Percentiles rank a stretch among this genome's conserved stretches.
Conservation (phyloP, 2,113 vertebrate genomes). For the Macrotus californicus region DNA sequence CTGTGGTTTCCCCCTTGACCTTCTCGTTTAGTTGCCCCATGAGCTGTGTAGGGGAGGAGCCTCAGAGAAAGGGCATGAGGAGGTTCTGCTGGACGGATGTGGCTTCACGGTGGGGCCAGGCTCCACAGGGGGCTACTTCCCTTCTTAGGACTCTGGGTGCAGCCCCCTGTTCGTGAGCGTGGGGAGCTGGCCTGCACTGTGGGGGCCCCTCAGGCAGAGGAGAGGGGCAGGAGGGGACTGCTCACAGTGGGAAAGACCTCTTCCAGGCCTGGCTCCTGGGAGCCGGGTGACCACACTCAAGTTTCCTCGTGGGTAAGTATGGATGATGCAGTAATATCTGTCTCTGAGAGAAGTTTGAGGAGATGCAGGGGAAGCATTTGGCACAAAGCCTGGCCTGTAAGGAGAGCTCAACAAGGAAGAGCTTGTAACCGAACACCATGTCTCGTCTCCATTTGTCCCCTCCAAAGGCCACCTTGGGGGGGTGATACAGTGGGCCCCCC, state of each 20-base stretch:
- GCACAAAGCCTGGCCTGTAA: neutral
- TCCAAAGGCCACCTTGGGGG: neutral
- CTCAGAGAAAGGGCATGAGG: neutral
- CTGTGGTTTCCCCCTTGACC: neutral
- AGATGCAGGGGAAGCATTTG: neutral
- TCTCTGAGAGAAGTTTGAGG: neutral
- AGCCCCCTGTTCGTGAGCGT: accelerated
- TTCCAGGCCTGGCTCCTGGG: neutral
- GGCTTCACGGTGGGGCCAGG: neutral
- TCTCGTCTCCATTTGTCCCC: accelerated
- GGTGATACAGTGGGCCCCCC: accelerated
- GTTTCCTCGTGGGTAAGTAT: neutral
- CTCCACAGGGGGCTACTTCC: neutral
- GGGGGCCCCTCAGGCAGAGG: neutral
- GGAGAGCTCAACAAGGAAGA: neutral
- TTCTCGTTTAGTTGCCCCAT: neutral
- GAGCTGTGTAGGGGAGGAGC: neutral
- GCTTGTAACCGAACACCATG: accelerated
- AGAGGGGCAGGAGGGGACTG: too few species aligned
- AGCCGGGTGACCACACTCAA: neutral
- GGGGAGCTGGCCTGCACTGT: neutral
- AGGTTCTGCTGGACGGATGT: neutral
- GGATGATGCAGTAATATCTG: accelerated
- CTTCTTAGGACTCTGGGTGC: neutral
- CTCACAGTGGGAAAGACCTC: neutral